Percentiles rank a stretch among this genome's conserved stretches.
Conservation (phyloP, 2,113 vertebrate species). For the Furnarius figulus region DNA sequence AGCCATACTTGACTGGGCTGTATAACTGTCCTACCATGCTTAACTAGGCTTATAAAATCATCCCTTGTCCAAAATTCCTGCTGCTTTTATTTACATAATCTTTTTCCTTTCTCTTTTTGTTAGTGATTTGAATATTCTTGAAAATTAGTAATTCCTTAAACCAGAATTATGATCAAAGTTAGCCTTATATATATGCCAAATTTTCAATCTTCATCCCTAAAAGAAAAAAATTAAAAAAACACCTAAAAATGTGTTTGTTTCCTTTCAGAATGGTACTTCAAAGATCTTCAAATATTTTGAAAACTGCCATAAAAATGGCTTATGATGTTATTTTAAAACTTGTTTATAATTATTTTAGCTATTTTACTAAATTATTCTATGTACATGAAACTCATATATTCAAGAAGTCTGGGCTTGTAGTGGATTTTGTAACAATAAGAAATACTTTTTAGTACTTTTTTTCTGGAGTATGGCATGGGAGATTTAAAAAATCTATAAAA, state of each 20-base stretch:
- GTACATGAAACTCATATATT: neutral
- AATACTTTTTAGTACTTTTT: neutral
- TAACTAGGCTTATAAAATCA: constrained; percentile 48
- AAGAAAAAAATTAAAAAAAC: neutral
- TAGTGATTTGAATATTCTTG: neutral
- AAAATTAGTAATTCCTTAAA: neutral
- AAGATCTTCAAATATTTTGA: neutral
- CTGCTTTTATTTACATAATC: neutral
- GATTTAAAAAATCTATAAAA: constrained; percentile 6
- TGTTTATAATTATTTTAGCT: neutral
- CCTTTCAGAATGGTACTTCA: neutral
- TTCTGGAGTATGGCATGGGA: neutral
- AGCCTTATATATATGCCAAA: neutral
- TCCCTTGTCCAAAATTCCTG: neutral
- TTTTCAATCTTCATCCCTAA: neutral
- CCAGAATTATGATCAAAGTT: neutral
- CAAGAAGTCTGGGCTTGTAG: neutral
- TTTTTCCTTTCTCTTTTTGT: neutral
- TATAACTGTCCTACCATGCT: constrained; percentile 38
- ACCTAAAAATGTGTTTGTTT: neutral
- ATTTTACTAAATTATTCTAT: neutral
- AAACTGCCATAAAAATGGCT: neutral
- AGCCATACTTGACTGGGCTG: constrained; percentile 47
- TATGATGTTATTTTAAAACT: neutral
- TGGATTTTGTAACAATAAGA: neutral